A percentile compares a stretch with the other conserved stretches of the same genome.
phyloP scores from a whole-genome alignment of 64 coral and sea anemone species.

The Montipora foliosa region DNA sequence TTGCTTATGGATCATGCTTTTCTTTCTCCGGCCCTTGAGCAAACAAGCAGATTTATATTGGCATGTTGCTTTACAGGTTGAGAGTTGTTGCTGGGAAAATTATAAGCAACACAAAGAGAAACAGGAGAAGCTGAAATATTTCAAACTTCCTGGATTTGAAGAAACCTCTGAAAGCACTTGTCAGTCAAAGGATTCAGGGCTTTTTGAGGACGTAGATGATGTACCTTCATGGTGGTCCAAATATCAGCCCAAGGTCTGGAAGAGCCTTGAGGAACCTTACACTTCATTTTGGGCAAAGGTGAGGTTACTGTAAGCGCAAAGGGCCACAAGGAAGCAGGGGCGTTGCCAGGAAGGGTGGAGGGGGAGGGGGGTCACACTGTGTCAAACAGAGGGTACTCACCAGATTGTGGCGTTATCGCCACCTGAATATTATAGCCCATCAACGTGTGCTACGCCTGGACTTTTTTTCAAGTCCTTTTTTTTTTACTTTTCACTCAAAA shows the following conservation, averaged over 20 bases:
- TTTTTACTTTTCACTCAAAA: no score
- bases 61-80: conserved; percentile 60
- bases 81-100: conserved; percentile 97
- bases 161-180: conserved; percentile 43
- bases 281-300: conserved; percentile 85
- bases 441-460: no score
- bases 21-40: no score
- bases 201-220: conserved; percentile 73
- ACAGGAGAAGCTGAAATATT: conserved; percentile 97
- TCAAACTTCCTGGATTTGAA: conserved; percentile 79
- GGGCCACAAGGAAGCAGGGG: no score
- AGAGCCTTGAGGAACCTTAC: conserved; percentile 81
- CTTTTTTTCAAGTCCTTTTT: no score
- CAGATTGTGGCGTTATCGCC: no score
- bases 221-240: conserved; percentile 76
- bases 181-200: conserved; percentile 54
- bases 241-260: conserved; percentile 81
- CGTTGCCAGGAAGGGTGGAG: no score
- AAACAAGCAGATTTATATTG: neutral
- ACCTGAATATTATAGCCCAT: no score
- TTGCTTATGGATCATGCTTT: no score
- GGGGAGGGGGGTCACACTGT: no score
- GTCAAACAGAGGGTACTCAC: no score
- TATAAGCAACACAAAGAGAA: conserved; percentile 99
- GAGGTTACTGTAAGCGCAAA: neutral